Percentiles rank a stretch among this genome's conserved stretches.
These are phyloP conservation scores for Brenthis hecate DNA, from an alignment of 2,888 invertebrate genomes.

Conservation along the genomic window DNA sequence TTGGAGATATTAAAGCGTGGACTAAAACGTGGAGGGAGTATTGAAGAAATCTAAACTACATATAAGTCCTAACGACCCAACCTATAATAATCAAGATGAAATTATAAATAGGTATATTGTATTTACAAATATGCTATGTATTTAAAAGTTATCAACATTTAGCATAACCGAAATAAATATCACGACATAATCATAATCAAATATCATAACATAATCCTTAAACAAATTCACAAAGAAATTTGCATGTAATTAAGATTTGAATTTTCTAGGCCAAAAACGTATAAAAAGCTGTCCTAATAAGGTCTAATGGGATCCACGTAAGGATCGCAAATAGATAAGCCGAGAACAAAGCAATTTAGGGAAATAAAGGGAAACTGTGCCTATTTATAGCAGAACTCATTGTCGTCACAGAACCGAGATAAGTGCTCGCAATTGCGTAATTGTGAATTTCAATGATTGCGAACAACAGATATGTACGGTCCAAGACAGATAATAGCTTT, in stretches of 20 bases:
- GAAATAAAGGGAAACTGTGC: slow-evolving; percentile 34
- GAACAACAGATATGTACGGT: slow-evolving; percentile 40
- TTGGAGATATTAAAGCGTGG: background rate
- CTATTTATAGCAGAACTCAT: slow-evolving; percentile 62
- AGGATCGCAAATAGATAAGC: slow-evolving; percentile 18
- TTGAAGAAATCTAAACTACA: background rate
- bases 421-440: slow-evolving; percentile 77
- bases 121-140: too few relatives aligned
- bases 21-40: background rate
- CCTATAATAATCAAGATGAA: too few relatives aligned
- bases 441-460: slow-evolving; percentile 69
- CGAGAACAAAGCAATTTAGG: slow-evolving; percentile 29
- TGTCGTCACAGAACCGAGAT: slow-evolving; percentile 63
- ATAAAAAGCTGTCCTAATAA: background rate
- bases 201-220: too few relatives aligned
- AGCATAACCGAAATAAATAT: too few relatives aligned
- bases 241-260: too few relatives aligned
- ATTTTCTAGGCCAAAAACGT: background rate
- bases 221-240: too few relatives aligned
- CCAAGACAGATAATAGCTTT: background rate
- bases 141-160: too few relatives aligned
- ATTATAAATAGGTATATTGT: too few relatives aligned
- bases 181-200: too few relatives aligned
- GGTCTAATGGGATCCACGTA: slow-evolving; percentile 19
- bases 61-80: too few relatives aligned